Conservation (phyloP, 2,113 vertebrate genomes). For the Pyrgilauda ruficollis region DNA sequence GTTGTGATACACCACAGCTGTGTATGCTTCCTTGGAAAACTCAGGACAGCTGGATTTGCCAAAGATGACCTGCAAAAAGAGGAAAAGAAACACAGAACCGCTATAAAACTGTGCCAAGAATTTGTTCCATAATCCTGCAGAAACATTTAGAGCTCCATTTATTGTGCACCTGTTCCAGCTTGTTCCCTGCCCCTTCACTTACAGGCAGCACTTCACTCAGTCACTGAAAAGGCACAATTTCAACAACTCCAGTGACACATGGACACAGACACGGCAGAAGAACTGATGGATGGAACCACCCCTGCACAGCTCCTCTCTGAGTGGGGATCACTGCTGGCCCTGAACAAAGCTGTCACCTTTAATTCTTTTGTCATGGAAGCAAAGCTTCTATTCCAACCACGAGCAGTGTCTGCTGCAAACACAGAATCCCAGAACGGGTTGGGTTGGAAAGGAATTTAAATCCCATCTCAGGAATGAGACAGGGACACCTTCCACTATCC, state of each 20-base stretch:
- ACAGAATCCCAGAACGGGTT: neutral
- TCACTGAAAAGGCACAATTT: neutral
- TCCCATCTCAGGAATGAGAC: neutral
- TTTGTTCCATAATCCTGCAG: neutral
- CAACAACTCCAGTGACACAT: neutral
- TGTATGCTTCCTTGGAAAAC: constrained; percentile 95
- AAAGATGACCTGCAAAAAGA: constrained; percentile 88
- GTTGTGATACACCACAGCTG: constrained; percentile 97
- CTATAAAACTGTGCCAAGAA: neutral
- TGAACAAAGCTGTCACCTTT: neutral
- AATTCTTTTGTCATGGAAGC: neutral
- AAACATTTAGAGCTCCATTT: neutral
- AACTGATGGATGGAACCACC: neutral
- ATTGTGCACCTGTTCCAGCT: neutral
- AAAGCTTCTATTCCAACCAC: neutral
- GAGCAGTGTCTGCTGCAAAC: neutral
- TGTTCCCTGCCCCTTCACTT: neutral
- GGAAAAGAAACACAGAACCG: neutral
- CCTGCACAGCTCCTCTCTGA: neutral
- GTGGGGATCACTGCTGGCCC: neutral
- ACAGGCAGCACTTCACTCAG: neutral
- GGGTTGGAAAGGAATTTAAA: neutral
- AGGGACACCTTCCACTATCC: neutral
- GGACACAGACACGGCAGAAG: neutral
- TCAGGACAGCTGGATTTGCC: constrained; percentile 98